These are phyloP conservation scores for Pan paniscus DNA, from an alignment of 2,113 vertebrate species.

Conservation along the genomic window DNA sequence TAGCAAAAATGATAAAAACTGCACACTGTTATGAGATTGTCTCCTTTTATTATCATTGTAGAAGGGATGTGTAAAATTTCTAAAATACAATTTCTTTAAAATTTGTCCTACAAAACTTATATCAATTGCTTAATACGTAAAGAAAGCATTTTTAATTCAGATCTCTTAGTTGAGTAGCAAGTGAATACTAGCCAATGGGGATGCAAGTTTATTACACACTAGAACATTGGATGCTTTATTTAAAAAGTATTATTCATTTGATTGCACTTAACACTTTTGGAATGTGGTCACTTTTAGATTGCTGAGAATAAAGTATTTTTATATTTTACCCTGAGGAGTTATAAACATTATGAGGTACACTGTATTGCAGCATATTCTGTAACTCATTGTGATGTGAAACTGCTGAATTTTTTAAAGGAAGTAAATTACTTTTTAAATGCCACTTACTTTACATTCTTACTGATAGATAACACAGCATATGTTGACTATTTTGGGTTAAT, in stretches of 20 bases:
- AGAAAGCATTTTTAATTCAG: neutral
- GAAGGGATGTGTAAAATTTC: neutral
- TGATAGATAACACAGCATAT: neutral
- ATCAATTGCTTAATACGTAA: neutral
- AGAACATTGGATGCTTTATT: slow-evolving; percentile 38
- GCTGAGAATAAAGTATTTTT: slow-evolving; percentile 18
- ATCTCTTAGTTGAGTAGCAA: neutral
- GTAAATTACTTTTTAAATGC: neutral
- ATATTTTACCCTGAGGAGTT: neutral
- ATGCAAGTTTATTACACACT: slow-evolving; percentile 2
- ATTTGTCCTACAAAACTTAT: neutral
- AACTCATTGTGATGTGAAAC: neutral
- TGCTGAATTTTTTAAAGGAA: neutral
- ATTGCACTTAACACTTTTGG: neutral
- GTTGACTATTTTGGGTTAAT: neutral
- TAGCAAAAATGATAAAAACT: neutral
- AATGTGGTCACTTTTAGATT: neutral
- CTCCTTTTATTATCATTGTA: neutral
- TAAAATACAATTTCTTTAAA: neutral
- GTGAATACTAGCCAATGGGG: neutral
- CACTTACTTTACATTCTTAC: neutral
- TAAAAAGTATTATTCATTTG: slow-evolving; percentile 42
- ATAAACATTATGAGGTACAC: neutral
- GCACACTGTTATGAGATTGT: neutral
- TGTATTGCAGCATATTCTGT: neutral